Base-by-base conservation (phyloP, 2,113 vertebrate genomes). In the Anguilla rostrata region DNA sequence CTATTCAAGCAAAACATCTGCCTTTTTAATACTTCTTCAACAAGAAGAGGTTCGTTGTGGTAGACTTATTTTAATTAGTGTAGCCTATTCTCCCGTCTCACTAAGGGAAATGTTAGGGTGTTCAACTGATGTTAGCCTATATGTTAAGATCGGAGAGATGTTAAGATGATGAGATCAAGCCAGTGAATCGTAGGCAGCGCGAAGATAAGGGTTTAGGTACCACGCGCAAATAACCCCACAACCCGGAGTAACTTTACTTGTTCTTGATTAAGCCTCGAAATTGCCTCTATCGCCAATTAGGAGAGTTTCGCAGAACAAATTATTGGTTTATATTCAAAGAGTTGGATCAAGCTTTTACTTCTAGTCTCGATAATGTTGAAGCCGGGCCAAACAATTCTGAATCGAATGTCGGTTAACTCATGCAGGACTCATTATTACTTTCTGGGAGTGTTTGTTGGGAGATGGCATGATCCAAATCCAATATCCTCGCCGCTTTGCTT, bases 291-390 rank as follows among this genome's bases (percentile, higher is more conserved):
- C 89, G 89, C 90, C 92, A 89, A 92, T 95, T 95, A 95, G 87
- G 94, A 92, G 78, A 92, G 90, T 92, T 94, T 92, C 93, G 90
- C 90, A 87, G 90, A 90, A 84, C 95, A 95, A 93, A 95, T 94
- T 88, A 94, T 91, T 86, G 92, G 90, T 87, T 60, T 57, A 86
- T 87, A 84, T 88, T 91, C 89, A 91, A 91, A 94, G 88, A 60
- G 43, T 83, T 78, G 83, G 88, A 81, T 80, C 63, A 39, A 12
- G 78, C 34, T n/a, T 53, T 26, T 78, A 86, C 89, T 84, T 89
- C 86, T 88, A 88, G 89, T 88, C 84, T 89, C 60, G 2, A 78
- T 84, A 91, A 88, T 90, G 90, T 90, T 75, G 90, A 89, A 88
- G 85, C 86, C 85, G 81, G 9, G 78, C 26, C 78, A 79, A 39